A percentile compares a stretch with the other conserved stretches of the same genome.
phyloP scores from a whole-genome alignment of 1,140 invertebrate species.

The Epicauta chinensis region DNA sequence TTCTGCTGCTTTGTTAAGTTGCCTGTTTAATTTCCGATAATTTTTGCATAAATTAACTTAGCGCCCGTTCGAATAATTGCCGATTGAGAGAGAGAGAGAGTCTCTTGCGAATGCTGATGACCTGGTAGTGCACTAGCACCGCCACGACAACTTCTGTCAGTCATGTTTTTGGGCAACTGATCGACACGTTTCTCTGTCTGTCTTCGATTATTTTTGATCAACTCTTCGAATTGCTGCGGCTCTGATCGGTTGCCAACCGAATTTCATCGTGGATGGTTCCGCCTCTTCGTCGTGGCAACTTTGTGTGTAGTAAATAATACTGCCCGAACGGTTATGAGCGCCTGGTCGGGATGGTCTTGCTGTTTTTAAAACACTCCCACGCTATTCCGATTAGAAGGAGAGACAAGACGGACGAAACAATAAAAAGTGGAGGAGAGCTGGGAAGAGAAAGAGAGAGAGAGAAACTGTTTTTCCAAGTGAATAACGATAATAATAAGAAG shows the following conservation, averaged over 20 bases:
- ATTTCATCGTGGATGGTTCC: no score
- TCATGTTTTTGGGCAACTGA: slow-evolving; percentile 9
- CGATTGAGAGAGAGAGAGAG: no score
- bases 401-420: no score
- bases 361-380: slow-evolving; percentile 26
- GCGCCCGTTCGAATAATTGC: no score
- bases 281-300: neutral
- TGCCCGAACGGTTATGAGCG: neutral
- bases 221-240: neutral
- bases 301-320: neutral
- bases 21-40: slow-evolving; percentile 29
- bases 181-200: neutral
- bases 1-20: slow-evolving; percentile 24
- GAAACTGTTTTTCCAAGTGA: neutral
- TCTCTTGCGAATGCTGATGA: no score
- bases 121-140: neutral
- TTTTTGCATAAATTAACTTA: slow-evolving; percentile 28
- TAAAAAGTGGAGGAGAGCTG: no score
- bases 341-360: slow-evolving; percentile 1
- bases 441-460: no score
- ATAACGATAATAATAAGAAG: no score
- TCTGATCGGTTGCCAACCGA: no score
- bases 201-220: no score
- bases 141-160: slow-evolving; percentile 26
- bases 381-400: neutral